These are phyloP conservation scores for Aelia acuminata DNA, from an alignment of 2,888 invertebrate genomes.

Conservation along the genomic window DNA sequence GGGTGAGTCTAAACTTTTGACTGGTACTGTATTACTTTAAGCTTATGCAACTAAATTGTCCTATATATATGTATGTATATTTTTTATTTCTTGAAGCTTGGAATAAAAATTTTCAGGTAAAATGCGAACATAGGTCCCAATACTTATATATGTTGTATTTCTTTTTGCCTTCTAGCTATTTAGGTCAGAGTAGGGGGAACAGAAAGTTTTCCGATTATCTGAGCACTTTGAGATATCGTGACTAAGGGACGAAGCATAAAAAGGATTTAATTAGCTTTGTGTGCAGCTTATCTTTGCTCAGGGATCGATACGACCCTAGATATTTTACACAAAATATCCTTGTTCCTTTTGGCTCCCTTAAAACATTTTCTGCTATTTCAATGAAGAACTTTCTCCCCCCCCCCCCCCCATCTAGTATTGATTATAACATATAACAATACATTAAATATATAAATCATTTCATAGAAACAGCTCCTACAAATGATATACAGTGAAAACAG, in stretches of 20 bases:
- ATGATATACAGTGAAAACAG: too few species aligned
- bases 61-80: too few species aligned
- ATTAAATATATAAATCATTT: too few species aligned
- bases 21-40: too few species aligned
- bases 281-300: background rate
- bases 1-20: too few species aligned
- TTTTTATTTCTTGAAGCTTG: too few species aligned
- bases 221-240: constrained; percentile 3
- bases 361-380: background rate
- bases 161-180: background rate
- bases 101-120: too few species aligned
- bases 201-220: constrained; percentile 14
- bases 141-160: constrained; percentile 1
- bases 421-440: too few species aligned
- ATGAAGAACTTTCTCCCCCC: background rate
- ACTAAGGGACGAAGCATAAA: constrained; percentile 23
- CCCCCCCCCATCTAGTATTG: too few species aligned
- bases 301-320: background rate
- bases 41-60: too few species aligned
- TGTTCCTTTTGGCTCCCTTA: background rate
- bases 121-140: too few species aligned
- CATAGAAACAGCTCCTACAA: too few species aligned
- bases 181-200: background rate
- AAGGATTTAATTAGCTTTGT: constrained; percentile 15
- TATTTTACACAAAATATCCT: background rate